Evolutionary conservation across 1,140 invertebrate genomes (phyloP).

Genomic region (Pachypsylla venusta): DNA sequence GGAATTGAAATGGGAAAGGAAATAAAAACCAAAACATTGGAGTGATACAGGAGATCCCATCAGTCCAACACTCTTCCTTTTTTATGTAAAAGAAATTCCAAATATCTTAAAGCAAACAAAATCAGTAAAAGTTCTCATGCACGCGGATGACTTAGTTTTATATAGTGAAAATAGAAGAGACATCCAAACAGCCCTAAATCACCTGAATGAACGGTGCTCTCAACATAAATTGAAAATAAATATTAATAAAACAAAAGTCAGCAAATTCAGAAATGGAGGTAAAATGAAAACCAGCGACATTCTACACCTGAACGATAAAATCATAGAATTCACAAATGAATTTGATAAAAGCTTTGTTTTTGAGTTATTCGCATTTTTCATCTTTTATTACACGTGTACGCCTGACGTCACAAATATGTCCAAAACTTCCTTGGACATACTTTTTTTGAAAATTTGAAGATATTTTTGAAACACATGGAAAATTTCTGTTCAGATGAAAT

Average conservation of each 20-base stretch:
- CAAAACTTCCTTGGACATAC: no score
- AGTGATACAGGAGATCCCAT: constrained; percentile 9
- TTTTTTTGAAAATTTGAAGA: no score
- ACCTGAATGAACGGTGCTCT: not conserved
- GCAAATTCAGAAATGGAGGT: not conserved
- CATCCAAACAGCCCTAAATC: not conserved
- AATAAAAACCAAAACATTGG: constrained; percentile 6
- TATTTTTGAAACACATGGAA: no score
- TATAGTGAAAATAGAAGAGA: not conserved
- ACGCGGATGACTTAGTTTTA: not conserved
- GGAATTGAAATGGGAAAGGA: not conserved
- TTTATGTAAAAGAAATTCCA: not conserved
- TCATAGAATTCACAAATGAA: not conserved
- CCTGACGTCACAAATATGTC: no score
- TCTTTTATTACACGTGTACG: no score
- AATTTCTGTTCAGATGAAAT: no score
- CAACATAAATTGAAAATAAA: not conserved
- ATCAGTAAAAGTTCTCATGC: not conserved
- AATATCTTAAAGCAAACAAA: not conserved
- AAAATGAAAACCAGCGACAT: not conserved
- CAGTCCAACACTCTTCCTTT: constrained; percentile 1
- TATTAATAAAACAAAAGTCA: not conserved
- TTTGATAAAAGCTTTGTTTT: no score
- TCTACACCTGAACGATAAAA: not conserved
- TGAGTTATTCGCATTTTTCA: no score